These are phyloP conservation scores for Nemopilema nomurai DNA, from an alignment of 30 jellyfish, hydroid and myxozoan genomes.

Conservation along the genomic window DNA sequence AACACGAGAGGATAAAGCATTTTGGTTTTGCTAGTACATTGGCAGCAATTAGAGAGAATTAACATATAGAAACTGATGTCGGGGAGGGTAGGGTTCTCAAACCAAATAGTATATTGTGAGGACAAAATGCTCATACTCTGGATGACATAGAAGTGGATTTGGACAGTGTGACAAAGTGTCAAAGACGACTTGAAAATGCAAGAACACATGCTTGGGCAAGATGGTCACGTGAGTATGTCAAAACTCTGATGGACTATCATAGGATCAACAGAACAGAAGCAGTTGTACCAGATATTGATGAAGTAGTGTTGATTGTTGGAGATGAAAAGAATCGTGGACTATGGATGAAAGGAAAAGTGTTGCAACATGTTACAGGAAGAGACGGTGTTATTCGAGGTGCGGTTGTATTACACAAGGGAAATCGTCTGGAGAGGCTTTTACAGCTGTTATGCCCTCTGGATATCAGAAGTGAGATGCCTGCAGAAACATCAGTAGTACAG, in stretches of 20 bases:
- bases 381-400: slow-evolving; percentile 36
- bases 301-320: slow-evolving; percentile 15
- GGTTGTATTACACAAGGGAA: slow-evolving; percentile 34
- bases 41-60: not conserved
- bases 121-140: slow-evolving; percentile 17
- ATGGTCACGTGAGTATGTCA: slow-evolving; percentile 28
- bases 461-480: not conserved
- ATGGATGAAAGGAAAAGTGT: slow-evolving; percentile 27
- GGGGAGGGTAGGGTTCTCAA: slow-evolving; percentile 31
- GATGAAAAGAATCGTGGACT: slow-evolving; percentile 15
- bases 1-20: not conserved
- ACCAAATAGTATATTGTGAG: slow-evolving; percentile 14
- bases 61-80: slow-evolving; percentile 6
- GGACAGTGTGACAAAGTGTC: slow-evolving; percentile 27
- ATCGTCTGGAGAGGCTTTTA: slow-evolving; percentile 27
- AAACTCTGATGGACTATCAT: slow-evolving; percentile 31
- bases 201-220: slow-evolving; percentile 32
- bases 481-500: not conserved
- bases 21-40: not conserved
- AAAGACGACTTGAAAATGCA: slow-evolving; percentile 14
- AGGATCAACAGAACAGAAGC: slow-evolving; percentile 10
- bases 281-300: slow-evolving; percentile 17
- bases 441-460: slow-evolving; percentile 33
- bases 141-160: slow-evolving; percentile 16
- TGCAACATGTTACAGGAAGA: slow-evolving; percentile 12